Evolutionary conservation across 1,140 invertebrate species (phyloP), one percentile per base, ranked within the genome.

Genomic region (Drosophila willistoni): DNA sequence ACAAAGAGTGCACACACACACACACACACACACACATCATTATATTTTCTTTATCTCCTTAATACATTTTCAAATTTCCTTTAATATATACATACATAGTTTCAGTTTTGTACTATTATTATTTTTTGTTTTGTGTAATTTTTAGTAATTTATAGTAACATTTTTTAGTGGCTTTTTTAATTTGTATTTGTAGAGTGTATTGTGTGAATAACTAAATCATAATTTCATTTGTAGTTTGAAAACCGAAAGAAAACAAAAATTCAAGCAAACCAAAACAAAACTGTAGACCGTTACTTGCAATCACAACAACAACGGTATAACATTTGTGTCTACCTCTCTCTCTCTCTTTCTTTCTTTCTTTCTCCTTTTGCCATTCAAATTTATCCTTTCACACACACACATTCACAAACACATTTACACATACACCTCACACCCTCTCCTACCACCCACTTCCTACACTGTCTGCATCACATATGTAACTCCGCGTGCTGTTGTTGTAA

Each of bases 261-360:
- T 51, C 17, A 22, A 51, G 19, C 14, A 22, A 17, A 22, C 17
- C 17, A 19, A 19, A 47, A 9, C n/a, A n/a, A n/a, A n/a, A n/a
- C n/a, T 39, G 59, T 47, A 74, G 64, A 74, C n/a, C 54, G 34
- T 76, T 80, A 77, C 55, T 72, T 68, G 59, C 17, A 61, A 63
- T 41, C 57, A 47, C 71, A 36, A 36, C 34, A 77, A 56, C 64
- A 57, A 59, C 60, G 77, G 56, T 64, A 83, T 80, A 84, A 73
- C 70, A 84, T 77, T 56, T 73, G 63, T 85, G 64, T 81, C 65
- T 84, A 19, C 76, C 60, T 78, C 36, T 68, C 47, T 73, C 33
- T 82, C 41, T 82, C 33, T 25, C 60, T 25, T 22, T 22, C 33
- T 73, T 56, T 67, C 56, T 77, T 44, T 77, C 59, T 84, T 57